phyloP scores from a whole-genome alignment of 2,888 invertebrate species.

The Nysson spinosus region DNA sequence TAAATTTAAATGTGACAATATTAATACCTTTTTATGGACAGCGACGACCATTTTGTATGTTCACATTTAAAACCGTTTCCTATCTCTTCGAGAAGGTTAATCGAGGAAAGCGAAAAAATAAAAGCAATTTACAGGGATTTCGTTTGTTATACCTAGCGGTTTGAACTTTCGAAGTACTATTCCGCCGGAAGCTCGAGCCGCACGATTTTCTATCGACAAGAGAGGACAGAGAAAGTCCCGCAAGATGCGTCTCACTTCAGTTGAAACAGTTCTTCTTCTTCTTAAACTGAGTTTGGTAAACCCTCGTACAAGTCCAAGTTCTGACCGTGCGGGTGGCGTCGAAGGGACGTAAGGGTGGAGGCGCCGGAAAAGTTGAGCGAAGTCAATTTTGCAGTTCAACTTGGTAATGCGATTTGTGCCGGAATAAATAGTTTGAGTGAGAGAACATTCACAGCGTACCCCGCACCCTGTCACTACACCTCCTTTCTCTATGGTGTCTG shows the following conservation, averaged over 20 bases:
- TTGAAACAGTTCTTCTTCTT: conserved; percentile 73
- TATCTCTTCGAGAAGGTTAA: conserved; percentile 13
- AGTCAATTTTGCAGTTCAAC: conserved; percentile 77
- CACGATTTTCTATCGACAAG: conserved; percentile 67
- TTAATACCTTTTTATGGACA: too few relatives aligned
- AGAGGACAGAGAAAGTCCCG: conserved; percentile 53
- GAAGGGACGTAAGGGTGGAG: conserved; percentile 66
- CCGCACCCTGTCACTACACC: conserved; percentile 31
- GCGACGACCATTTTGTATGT: too few relatives aligned
- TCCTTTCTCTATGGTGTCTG: conserved; percentile 49
- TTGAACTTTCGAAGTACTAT: conserved; percentile 66
- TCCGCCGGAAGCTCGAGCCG: conserved; percentile 58
- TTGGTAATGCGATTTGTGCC: conserved; percentile 77
- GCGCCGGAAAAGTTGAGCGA: conserved; percentile 75
- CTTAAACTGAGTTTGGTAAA: conserved; percentile 77
- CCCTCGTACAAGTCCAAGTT: conserved; percentile 75
- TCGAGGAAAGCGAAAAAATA: conserved; percentile 22
- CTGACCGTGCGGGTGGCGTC: conserved; percentile 68
- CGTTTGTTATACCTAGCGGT: conserved; percentile 59
- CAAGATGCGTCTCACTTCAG: conserved; percentile 64
- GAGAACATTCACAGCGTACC: conserved; percentile 38
- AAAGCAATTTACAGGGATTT: conserved; percentile 49
- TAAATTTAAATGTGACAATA: too few relatives aligned
- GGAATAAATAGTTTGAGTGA: conserved; percentile 71
- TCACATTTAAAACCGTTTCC: background rate